Evolutionary conservation across 2,113 vertebrate genomes (phyloP).

Genomic region (Epinephelus cyanopodus): DNA sequence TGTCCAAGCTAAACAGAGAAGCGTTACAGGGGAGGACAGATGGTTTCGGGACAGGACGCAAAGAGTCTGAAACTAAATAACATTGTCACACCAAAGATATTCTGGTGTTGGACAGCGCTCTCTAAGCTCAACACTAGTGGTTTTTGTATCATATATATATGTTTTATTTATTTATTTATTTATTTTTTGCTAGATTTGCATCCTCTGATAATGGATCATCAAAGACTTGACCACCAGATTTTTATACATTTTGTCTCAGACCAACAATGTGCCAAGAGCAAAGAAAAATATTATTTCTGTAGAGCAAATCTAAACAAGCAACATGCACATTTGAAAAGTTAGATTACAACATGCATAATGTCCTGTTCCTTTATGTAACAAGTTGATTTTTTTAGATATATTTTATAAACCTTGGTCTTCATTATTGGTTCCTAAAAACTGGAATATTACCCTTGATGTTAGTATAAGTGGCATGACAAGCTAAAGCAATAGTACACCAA

Average conservation of each 20-base stretch:
- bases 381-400: too few relatives aligned
- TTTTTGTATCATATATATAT: too few relatives aligned
- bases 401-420: background rate
- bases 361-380: too few relatives aligned
- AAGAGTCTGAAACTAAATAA: conserved; percentile 34
- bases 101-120: background rate
- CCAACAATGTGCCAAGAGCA: too few relatives aligned
- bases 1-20: conserved; percentile 67
- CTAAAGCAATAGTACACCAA: background rate
- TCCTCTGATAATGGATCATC: too few relatives aligned
- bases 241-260: too few relatives aligned
- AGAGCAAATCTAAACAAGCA: background rate
- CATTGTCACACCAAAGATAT: conserved; percentile 35
- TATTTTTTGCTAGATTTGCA: too few relatives aligned
- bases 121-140: background rate
- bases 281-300: background rate
- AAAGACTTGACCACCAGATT: too few relatives aligned
- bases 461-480: too few relatives aligned
- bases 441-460: background rate
- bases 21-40: conserved; percentile 38
- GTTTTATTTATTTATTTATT: too few relatives aligned
- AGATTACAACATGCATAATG: background rate
- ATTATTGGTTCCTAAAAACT: background rate
- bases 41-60: conserved; percentile 22
- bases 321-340: background rate